phyloP scores from a whole-genome alignment of 2,113 vertebrate genomes.

The Paratilapia polleni region DNA sequence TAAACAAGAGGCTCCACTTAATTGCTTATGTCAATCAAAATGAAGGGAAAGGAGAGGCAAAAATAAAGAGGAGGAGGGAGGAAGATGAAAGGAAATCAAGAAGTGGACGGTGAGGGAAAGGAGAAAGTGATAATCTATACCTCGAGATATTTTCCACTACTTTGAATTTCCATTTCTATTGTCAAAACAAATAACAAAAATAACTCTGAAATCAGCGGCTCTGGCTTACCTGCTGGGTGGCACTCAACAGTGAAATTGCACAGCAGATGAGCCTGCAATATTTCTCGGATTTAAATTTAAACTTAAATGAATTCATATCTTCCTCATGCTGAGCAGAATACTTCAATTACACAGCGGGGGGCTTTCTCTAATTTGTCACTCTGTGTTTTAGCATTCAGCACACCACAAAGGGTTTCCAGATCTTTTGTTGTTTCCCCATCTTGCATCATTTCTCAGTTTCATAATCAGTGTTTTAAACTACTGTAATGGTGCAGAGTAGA shows the following conservation, averaged over 20 bases:
- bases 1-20: conserved; percentile 5
- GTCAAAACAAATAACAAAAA: conserved; percentile 19
- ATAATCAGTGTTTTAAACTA: neutral
- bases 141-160: neutral
- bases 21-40: conserved; percentile 41
- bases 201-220: conserved; percentile 10
- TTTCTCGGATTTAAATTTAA: conserved; percentile 13
- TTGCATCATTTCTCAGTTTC: conserved; percentile 4
- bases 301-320: conserved; percentile 2
- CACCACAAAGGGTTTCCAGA: neutral
- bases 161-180: neutral
- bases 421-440: neutral
- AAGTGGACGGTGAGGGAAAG: neutral
- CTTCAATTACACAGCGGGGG: conserved; percentile 1
- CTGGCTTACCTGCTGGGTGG: conserved; percentile 33
- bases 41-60: neutral
- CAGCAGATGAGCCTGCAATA: conserved; percentile 32
- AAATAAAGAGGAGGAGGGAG: neutral
- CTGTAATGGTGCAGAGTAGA: too few species aligned
- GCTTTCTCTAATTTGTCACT: neutral
- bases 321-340: conserved; percentile 10
- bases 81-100: neutral
- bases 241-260: conserved; percentile 54
- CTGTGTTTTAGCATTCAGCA: conserved; percentile 26
- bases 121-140: neutral